Evolutionary conservation across 2,113 vertebrate species (phyloP).

Genomic region (Saguinus midas): DNA sequence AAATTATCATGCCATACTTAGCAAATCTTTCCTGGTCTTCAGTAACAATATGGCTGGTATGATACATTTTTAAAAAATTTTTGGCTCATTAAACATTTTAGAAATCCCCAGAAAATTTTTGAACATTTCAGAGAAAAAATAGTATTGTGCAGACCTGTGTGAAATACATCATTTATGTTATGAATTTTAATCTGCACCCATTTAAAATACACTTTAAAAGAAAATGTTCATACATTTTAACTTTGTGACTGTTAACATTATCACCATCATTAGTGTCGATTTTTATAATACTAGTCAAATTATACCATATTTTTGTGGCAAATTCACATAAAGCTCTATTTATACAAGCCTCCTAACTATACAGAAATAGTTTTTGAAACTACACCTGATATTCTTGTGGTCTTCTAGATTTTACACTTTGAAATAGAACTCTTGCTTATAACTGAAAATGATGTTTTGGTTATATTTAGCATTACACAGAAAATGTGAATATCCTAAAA

Average conservation of each 20-base stretch:
- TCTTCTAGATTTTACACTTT: not conserved
- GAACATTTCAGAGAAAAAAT: not conserved
- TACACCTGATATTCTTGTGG: not conserved
- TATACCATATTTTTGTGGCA: not conserved
- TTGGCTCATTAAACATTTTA: not conserved
- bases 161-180: not conserved
- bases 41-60: not conserved
- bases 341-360: not conserved
- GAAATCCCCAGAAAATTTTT: not conserved
- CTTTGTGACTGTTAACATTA: not conserved
- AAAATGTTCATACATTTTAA: not conserved
- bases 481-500: not conserved
- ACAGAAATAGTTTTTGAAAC: not conserved
- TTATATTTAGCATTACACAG: not conserved
- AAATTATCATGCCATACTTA: not conserved
- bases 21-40: not conserved
- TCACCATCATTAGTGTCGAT: not conserved
- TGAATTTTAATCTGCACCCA: not conserved
- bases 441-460: not conserved
- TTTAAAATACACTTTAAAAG: not conserved
- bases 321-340: not conserved
- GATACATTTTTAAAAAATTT: not conserved
- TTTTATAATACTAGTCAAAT: not conserved
- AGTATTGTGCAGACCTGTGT: not conserved
- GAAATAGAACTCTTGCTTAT: not conserved